Conservation (phyloP, 1,140 invertebrate species). For the Gryon sp. region DNA sequence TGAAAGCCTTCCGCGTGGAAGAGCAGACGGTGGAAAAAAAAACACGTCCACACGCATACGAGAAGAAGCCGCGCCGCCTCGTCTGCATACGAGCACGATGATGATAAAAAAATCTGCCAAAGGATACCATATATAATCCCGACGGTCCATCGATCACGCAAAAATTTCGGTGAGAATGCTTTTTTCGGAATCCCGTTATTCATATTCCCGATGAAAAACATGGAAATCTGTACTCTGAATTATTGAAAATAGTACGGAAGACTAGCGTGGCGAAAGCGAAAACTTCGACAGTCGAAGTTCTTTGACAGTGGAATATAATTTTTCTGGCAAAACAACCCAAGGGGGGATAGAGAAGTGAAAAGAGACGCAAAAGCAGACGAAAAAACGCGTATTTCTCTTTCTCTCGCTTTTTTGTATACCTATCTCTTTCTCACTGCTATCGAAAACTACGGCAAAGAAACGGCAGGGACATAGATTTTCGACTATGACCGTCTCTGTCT, state of each 20-base stretch:
- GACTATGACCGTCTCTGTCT: conserved; percentile 18
- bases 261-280: conserved; percentile 33
- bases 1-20: not conserved
- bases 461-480: conserved; percentile 26
- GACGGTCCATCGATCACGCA: conserved; percentile 51
- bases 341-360: conserved; percentile 7
- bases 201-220: conserved; percentile 63
- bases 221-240: conserved; percentile 71
- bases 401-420: no score
- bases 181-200: conserved; percentile 57
- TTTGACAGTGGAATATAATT: conserved; percentile 56
- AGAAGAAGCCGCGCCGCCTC: conserved; percentile 16
- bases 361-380: not conserved
- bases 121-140: conserved; percentile 28
- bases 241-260: conserved; percentile 67
- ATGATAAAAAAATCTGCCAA: conserved; percentile 33
- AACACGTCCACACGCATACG: conserved; percentile 32
- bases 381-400: no score
- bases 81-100: conserved; percentile 29
- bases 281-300: conserved; percentile 58
- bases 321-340: conserved; percentile 51
- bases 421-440: no score
- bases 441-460: conserved; percentile 16
- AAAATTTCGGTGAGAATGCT: conserved; percentile 56
- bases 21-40: conserved; percentile 18